Evolutionary conservation across 2,888 invertebrate genomes (phyloP).

Genomic region (Trachelus tabidus): DNA sequence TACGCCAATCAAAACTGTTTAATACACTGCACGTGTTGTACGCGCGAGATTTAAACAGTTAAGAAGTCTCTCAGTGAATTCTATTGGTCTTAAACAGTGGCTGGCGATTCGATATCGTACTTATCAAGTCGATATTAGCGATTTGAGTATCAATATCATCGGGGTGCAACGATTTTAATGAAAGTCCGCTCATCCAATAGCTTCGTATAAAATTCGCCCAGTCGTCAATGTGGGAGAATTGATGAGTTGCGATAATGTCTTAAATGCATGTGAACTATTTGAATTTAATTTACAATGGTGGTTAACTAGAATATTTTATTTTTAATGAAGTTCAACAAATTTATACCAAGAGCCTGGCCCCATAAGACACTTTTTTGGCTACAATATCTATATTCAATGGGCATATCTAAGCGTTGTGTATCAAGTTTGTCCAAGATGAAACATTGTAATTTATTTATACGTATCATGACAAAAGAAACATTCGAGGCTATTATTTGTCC

Average conservation of each 20-base stretch:
- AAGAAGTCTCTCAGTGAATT: not conserved
- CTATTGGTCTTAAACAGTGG: not conserved
- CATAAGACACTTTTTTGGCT: not conserved
- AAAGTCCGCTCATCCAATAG: not conserved
- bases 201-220: not conserved
- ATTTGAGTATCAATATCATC: not conserved
- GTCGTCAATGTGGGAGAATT: not conserved
- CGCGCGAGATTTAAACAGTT: not conserved
- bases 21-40: not conserved
- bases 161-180: not conserved
- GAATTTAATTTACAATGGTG: not conserved
- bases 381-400: not conserved
- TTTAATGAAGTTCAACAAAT: not conserved
- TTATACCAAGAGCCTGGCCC: not conserved
- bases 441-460: not conserved
- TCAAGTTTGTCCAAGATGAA: not conserved
- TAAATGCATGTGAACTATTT: not conserved
- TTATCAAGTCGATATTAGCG: not conserved
- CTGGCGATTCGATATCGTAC: not conserved
- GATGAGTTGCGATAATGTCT: not conserved
- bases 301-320: not conserved
- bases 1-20: not conserved
- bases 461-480: not conserved
- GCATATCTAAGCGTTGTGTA: not conserved
- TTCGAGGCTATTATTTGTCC: not conserved